A percentile compares a stretch with the other conserved stretches of the same genome.
phyloP scores from a whole-genome alignment of 1,140 invertebrate genomes.

The Drosophila micromelanica region DNA sequence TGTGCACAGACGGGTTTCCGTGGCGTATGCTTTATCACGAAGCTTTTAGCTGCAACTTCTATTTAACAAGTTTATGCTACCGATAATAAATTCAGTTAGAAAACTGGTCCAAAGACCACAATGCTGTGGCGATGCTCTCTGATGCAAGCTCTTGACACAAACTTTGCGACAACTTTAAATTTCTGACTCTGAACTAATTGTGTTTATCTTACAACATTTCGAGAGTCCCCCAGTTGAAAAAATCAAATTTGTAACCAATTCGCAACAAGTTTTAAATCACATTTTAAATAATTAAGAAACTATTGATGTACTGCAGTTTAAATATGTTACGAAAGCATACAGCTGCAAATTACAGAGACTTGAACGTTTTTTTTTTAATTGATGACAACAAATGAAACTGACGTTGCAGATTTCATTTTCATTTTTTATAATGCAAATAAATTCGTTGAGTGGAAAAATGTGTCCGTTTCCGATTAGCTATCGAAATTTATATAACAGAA shows the following conservation, averaged over 20 bases:
- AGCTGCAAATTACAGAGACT: too few relatives aligned
- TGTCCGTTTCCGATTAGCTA: constrained; percentile 49
- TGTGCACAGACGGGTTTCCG: not conserved
- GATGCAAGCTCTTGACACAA: constrained; percentile 1
- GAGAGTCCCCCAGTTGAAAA: not conserved
- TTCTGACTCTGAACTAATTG: constrained; percentile 53
- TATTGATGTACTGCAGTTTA: too few relatives aligned
- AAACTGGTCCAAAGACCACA: constrained; percentile 1
- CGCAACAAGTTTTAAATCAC: not conserved
- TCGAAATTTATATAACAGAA: not conserved
- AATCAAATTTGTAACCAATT: constrained; percentile 42
- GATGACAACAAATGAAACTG: constrained; percentile 25
- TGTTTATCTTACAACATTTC: constrained; percentile 39
- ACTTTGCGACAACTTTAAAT: constrained; percentile 15
- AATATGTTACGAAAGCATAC: too few relatives aligned
- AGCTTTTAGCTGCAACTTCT: not conserved
- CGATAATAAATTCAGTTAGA: constrained; percentile 2
- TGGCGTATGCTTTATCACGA: not conserved
- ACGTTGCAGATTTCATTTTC: constrained; percentile 39
- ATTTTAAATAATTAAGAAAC: not conserved
- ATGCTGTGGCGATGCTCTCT: not conserved
- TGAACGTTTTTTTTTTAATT: too few relatives aligned
- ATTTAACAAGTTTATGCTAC: not conserved
- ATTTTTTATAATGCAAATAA: constrained; percentile 47
- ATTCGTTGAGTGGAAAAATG: constrained; percentile 52